Percentiles rank a stretch among this genome's conserved stretches.
Conservation (phyloP, 2,888 invertebrate species). For the Chrysodeixis includens region DNA sequence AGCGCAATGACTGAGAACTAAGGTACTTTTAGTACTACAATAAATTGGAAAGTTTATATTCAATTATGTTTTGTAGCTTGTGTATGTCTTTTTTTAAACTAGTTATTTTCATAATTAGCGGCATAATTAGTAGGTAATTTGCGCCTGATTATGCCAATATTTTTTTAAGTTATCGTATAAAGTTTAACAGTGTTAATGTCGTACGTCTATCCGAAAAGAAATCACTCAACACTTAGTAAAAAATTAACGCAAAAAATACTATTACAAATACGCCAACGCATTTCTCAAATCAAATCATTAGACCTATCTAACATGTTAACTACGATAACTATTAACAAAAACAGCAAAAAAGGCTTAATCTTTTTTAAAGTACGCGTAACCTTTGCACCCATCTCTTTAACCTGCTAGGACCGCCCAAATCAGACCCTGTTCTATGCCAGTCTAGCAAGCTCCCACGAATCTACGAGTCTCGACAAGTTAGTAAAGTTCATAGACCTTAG, state of each 20-base stretch:
- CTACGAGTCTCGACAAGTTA: constrained; percentile 61
- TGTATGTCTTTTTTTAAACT: too few species aligned
- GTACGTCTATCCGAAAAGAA: neutral
- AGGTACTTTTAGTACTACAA: neutral
- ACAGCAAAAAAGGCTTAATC: neutral
- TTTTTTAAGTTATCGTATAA: neutral
- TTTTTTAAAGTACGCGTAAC: constrained; percentile 3
- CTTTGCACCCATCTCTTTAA: neutral
- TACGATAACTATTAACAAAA: neutral
- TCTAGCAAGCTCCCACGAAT: constrained; percentile 63
- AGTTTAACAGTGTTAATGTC: too few species aligned
- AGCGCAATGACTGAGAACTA: neutral
- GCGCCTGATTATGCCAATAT: neutral
- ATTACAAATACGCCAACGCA: constrained; percentile 3
- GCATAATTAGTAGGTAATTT: neutral
- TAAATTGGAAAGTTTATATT: neutral
- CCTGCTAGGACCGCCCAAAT: constrained; percentile 15
- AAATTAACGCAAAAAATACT: neutral
- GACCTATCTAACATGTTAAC: neutral
- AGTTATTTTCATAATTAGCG: neutral
- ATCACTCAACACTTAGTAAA: constrained; percentile 4
- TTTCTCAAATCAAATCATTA: constrained; percentile 7
- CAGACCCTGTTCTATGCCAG: constrained; percentile 44
- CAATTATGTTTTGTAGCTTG: too few species aligned
- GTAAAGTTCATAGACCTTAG: constrained; percentile 62